Evolutionary conservation across 2,797 vertebrate species (phyloP), one percentile per base, ranked within the genome.

Genomic region (Girardinus metallicus): DNA sequence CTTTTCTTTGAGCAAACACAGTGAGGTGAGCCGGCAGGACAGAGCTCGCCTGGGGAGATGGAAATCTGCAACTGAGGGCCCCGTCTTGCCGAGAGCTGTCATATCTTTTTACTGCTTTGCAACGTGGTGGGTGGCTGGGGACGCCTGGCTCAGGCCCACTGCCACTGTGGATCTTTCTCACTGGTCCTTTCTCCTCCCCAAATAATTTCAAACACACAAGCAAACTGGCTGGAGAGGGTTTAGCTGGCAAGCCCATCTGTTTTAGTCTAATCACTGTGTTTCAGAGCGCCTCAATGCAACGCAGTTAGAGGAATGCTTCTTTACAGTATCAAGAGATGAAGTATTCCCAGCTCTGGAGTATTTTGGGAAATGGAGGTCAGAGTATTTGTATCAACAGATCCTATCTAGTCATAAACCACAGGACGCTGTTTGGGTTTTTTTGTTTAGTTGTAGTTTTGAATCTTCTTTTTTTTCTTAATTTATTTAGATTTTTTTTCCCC

Each of bases 81-180:
- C 68, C 77, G 4, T 73, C 77, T 78, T 36, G 79, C 88, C 6
- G 68, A 81, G 84, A 85, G 84, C 88, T 91, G 91, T 94, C 90
- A 86, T 87, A 83, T 90, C 83, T 70, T 85, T 87, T 93, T 90
- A 93, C 86, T 76, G 82, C 82, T 90, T 91, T 84, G 82, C 81
- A 7, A 49, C 18, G 21, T 62, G 75, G 84, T 44, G 29, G 86
- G 88, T 29, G 66, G 80, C 86, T 80, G 78, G 75, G 73, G 83
- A 85, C 2, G 36, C 53, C 53, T 13, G 16, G 71, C 83, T 85
- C 83, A 84, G 81, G 75, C 77, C 73, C 36, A 6, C 26, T 70
- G 76, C 83, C 85, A 84, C 77, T 5, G 66, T 84, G 55, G 83
- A 81, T 79, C 78, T 75, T 71, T 75, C 76, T 73, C 23, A 12